phyloP scores from a whole-genome alignment of 2,888 invertebrate species.

The Doris montereyensis region DNA sequence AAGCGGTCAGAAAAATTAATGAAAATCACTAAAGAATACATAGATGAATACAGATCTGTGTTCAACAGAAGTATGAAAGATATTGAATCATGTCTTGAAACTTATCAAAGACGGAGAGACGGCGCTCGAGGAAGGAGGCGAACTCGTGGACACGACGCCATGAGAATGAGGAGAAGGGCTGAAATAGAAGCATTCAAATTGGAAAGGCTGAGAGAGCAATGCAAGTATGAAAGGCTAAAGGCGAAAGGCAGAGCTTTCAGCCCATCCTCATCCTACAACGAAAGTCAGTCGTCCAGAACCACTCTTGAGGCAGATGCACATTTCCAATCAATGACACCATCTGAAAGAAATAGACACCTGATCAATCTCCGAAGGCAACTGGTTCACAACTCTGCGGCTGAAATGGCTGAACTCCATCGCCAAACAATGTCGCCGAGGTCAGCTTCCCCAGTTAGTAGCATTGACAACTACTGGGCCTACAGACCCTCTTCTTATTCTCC shows the following conservation, averaged over 20 bases:
- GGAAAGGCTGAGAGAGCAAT: constrained; percentile 63
- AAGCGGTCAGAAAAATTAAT: constrained; percentile 32
- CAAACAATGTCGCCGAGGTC: constrained; percentile 36
- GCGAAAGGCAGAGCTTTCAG: constrained; percentile 17
- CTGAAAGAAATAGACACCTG: constrained; percentile 61
- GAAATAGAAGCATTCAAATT: constrained; percentile 68
- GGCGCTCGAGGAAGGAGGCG: constrained; percentile 54
- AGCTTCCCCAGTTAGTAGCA: constrained; percentile 2
- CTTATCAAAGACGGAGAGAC: constrained; percentile 52
- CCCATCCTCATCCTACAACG: constrained; percentile 21
- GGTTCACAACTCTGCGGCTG: constrained; percentile 56
- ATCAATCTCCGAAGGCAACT: constrained; percentile 57
- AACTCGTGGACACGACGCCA: constrained; percentile 54
- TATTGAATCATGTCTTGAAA: constrained; percentile 60
- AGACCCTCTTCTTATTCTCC: constrained; percentile 36
- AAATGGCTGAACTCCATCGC: constrained; percentile 42
- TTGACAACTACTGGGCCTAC: constrained; percentile 20
- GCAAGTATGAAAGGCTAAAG: constrained; percentile 51
- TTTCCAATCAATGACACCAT: constrained; percentile 58
- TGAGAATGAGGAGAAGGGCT: constrained; percentile 55
- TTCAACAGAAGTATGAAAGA: constrained; percentile 64
- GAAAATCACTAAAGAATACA: constrained; percentile 57
- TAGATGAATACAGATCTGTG: constrained; percentile 59
- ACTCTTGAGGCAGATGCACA: constrained; percentile 44
- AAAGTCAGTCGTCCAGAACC: constrained; percentile 31